phyloP scores from a whole-genome alignment of 2,888 invertebrate species.

The Cephonodes hylas region DNA sequence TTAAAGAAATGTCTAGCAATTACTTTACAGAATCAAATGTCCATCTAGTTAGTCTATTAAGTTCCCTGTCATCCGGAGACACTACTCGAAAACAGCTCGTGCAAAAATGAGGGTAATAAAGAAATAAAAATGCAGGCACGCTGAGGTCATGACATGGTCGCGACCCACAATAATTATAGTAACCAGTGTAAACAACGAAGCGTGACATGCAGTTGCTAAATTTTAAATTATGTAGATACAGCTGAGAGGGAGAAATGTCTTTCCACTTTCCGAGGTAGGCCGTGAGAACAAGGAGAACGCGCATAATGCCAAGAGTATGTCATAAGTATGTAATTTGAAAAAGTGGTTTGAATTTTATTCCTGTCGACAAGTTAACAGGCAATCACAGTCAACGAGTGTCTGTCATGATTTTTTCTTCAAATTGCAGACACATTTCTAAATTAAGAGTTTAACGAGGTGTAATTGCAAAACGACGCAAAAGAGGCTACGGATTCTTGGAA shows the following conservation, averaged over 20 bases:
- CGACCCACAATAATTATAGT: slow-evolving; percentile 30
- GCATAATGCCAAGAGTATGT: not conserved
- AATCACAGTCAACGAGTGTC: not conserved
- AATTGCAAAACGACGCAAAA: not conserved
- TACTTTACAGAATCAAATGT: not conserved
- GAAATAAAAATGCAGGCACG: not conserved
- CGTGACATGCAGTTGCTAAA: slow-evolving; percentile 35
- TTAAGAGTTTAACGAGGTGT: not conserved
- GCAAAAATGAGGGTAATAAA: not conserved
- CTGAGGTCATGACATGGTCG: not conserved
- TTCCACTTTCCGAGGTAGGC: not conserved
- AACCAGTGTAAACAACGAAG: slow-evolving; percentile 32
- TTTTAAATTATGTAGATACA: slow-evolving; percentile 15
- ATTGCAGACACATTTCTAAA: not conserved
- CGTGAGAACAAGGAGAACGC: not conserved
- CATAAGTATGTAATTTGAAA: not conserved
- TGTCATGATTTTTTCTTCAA: not conserved
- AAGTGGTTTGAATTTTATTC: not conserved
- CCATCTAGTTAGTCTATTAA: not conserved
- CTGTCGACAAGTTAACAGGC: not conserved
- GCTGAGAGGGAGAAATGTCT: not conserved
- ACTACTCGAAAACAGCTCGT: not conserved
- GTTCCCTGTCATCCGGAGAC: not conserved
- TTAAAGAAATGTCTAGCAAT: not conserved
- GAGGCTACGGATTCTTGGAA: not conserved